Conservation (phyloP, 2,888 invertebrate species). For the Linyphia triangularis region DNA sequence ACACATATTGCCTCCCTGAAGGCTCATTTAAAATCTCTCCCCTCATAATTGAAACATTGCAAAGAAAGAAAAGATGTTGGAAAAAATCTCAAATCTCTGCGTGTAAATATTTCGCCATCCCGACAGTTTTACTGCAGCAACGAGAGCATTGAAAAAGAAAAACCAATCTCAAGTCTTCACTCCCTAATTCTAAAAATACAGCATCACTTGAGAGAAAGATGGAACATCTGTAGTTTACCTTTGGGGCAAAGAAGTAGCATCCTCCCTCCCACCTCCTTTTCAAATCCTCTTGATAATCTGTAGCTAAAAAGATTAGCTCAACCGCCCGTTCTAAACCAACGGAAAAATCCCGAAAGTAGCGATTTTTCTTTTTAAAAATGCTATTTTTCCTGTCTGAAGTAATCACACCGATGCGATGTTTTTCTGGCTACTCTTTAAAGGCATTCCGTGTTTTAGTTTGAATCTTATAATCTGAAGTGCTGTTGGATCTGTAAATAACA, state of each 20-base stretch:
- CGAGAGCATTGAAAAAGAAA: not conserved
- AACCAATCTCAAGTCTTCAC: conserved; percentile 29
- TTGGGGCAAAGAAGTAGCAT: not conserved
- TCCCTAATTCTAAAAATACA: conserved; percentile 39
- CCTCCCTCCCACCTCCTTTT: not conserved
- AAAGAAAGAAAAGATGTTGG: not conserved
- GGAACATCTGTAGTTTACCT: conserved; percentile 16
- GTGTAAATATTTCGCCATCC: conserved; percentile 21
- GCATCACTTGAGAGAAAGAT: not conserved
- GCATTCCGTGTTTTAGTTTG: too few relatives aligned
- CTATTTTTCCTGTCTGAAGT: not conserved
- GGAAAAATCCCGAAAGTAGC: conserved; percentile 1
- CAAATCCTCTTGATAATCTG: conserved; percentile 33
- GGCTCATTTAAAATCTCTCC: not conserved
- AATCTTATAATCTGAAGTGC: too few relatives aligned
- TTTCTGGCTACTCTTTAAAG: too few relatives aligned
- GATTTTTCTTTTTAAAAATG: not conserved
- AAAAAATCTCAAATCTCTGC: not conserved
- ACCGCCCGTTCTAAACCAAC: conserved; percentile 25
- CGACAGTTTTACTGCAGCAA: conserved; percentile 18
- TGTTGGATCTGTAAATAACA: too few relatives aligned
- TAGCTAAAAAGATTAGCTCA: conserved; percentile 46
- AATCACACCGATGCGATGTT: not conserved
- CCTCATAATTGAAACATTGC: conserved; percentile 18
- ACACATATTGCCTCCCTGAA: not conserved